Base-by-base conservation (phyloP, 2,888 invertebrate species). In the Trypoxylon attenuatum region DNA sequence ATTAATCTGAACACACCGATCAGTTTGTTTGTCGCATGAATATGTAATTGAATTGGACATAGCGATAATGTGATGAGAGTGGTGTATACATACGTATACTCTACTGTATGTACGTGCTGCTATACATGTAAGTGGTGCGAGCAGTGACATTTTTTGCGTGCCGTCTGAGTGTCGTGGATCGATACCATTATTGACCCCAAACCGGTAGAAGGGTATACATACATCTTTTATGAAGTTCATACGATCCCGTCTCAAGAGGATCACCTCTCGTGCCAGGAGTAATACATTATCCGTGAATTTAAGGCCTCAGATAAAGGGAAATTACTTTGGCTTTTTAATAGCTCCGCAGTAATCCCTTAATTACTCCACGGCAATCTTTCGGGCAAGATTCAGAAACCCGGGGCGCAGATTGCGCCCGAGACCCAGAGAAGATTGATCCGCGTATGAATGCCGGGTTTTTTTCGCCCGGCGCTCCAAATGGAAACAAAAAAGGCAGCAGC, bases 181-280 rank as follows among this genome's bases (percentile, higher is more conserved):
- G n/a, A n/a, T n/a, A n/a, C n/a, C n/a, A n/a, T n/a, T n/a, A n/a
- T n/a, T n/a, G n/a, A n/a, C n/a, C n/a, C n/a, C n/a, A n/a, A n/a
- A n/a, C n/a, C n/a, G n/a, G n/a, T n/a, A n/a, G n/a, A n/a, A n/a
- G n/a, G 22, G 46, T 55, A 45, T 46, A 50, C 13, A 29, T 27
- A 46, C 29, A 50, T 61, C 25, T 50, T 61, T 50, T 50, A 51
- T 46, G 50, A 61, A 64, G 33, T 39, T 27, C 29, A n/a, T 25
- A 16, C 38, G 15, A n/a, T 27, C 21, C 23, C 8, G 16, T 23
- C 16, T 10, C 21, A 16, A 15, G 8, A 22, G 22, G 38, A 47
- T 25, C 21, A 46, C 21, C 21, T 64, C 29, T 33, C 52, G 65
- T 64, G 56, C 39, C 41, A 41, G 27, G 27, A 49, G 49, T 49